Evolutionary conservation across 2,888 invertebrate species (phyloP), one percentile per base, ranked within the genome.

Genomic region (Latheticus oryzae): DNA sequence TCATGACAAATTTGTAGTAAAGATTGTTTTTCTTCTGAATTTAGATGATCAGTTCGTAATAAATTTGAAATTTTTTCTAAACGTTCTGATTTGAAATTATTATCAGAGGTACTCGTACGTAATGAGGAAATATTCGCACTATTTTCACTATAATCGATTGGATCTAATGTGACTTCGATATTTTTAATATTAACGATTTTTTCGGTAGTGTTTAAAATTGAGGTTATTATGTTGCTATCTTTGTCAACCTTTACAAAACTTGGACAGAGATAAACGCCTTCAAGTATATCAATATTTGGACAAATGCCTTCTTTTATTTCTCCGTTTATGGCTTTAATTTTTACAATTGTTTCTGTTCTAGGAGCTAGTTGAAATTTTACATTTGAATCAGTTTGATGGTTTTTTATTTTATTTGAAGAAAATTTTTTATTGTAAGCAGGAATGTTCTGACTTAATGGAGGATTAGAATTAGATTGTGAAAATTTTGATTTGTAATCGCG

Each of bases 1-100:
- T 67, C 55, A 2, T 53, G 40, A 52, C 62, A 65, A 15, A 61
- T 58, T 32, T 62, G 24, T 21, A 61, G 12, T 23, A 68, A n/a
- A 9, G 61, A 60, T 12, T 50, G 12, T 42, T 51, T 57, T 56
- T 69, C 68, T 59, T 69, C 66, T 13, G 37, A 4, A 48, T 66
- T 69, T 17, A 69, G 9, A 35, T 66, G 65, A 35, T 58, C 30
- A 19, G 15, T 15, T 12, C 5, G 1, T 21, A 38, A 19, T n/a
- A 11, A 12, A n/a, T 3, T 7, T 52, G 40, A 40, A 32, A 43
- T n/a, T 11, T 8, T 43, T 43, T 26, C 5, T 7, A 26, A 15
- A 8, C 43, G 28, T n/a, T n/a, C n/a, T n/a, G n/a, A n/a, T n/a
- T n/a, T n/a, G n/a, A n/a, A n/a, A 43, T 43, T 7, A 15, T 13